A percentile compares a stretch with the other conserved stretches of the same genome.
phyloP scores from a whole-genome alignment of 2,888 invertebrate genomes.

The Nudaria mundana region DNA sequence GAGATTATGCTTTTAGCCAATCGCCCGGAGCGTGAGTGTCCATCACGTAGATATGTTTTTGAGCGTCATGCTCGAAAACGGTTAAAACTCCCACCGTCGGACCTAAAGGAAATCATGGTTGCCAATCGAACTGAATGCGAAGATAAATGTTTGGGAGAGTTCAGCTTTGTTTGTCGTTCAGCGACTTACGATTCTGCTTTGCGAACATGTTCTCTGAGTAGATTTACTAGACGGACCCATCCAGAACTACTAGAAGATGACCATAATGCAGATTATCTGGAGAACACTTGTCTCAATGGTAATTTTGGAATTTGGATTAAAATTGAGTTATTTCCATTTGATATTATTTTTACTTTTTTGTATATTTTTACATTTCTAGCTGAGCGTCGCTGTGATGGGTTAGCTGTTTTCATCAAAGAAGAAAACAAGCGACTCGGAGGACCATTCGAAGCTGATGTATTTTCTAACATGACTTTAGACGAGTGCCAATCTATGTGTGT shows the following conservation, averaged over 20 bases:
- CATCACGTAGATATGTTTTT: slow-evolving; percentile 93
- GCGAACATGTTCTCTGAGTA: slow-evolving; percentile 89
- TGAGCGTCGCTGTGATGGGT: slow-evolving; percentile 91
- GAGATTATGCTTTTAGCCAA: slow-evolving; percentile 74
- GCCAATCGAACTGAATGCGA: slow-evolving; percentile 94
- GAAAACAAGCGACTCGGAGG: slow-evolving; percentile 93
- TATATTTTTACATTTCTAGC: slow-evolving; percentile 76
- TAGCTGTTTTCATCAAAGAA: slow-evolving; percentile 94
- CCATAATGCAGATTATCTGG: slow-evolving; percentile 93
- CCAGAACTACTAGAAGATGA: slow-evolving; percentile 92
- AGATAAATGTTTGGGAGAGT: slow-evolving; percentile 93
- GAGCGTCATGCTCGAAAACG: slow-evolving; percentile 93
- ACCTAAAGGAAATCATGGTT: slow-evolving; percentile 92
- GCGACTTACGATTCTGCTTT: slow-evolving; percentile 90
- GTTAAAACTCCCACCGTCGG: slow-evolving; percentile 88
- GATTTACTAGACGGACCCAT: slow-evolving; percentile 92
- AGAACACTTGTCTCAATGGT: slow-evolving; percentile 95
- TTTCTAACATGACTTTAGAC: slow-evolving; percentile 91
- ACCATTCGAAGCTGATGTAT: slow-evolving; percentile 93
- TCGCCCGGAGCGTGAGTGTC: slow-evolving; percentile 93
- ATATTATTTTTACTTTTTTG: neutral
- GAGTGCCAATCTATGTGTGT: slow-evolving; percentile 95
- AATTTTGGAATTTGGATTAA: slow-evolving; percentile 21
- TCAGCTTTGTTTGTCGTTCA: slow-evolving; percentile 93
- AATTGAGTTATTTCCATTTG: neutral